Conservation (phyloP, 2,888 invertebrate species). For the Pollenia griseotomentosa region DNA sequence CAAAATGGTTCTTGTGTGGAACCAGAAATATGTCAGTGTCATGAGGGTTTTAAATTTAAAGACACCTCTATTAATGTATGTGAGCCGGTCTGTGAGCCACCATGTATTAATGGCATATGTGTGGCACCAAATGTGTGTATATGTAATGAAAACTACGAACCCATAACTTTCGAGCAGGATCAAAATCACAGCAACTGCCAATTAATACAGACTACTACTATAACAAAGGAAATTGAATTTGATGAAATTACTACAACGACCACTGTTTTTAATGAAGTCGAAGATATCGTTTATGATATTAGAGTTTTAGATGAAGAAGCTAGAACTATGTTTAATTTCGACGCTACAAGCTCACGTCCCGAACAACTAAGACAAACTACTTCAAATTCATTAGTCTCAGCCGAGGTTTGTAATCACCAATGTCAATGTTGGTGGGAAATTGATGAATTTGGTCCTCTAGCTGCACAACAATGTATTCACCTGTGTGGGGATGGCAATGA, state of each 20-base stretch:
- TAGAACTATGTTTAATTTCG: neutral
- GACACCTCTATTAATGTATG: constrained; percentile 76
- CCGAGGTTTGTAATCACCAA: constrained; percentile 5
- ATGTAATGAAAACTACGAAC: constrained; percentile 78
- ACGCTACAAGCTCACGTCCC: neutral
- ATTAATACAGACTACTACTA: constrained; percentile 74
- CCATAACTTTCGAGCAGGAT: constrained; percentile 63
- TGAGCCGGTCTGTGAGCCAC: constrained; percentile 80
- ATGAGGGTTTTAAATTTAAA: constrained; percentile 70
- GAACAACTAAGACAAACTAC: neutral
- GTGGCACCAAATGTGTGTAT: constrained; percentile 79
- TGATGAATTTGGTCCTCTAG: constrained; percentile 52
- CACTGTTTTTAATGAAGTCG: neutral
- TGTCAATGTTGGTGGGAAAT: constrained; percentile 67
- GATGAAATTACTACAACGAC: neutral
- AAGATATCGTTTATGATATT: neutral
- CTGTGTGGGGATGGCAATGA: constrained; percentile 76
- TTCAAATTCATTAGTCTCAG: neutral
- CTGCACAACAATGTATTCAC: constrained; percentile 70
- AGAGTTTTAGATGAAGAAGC: neutral
- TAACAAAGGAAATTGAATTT: neutral
- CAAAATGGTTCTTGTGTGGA: constrained; percentile 84
- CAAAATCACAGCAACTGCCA: constrained; percentile 73
- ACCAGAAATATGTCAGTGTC: constrained; percentile 79
- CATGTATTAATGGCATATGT: constrained; percentile 84